Percentiles rank a stretch among this genome's conserved stretches.
phyloP scores from a whole-genome alignment of 2,888 invertebrate genomes.

The Halictus quadricinctus region DNA sequence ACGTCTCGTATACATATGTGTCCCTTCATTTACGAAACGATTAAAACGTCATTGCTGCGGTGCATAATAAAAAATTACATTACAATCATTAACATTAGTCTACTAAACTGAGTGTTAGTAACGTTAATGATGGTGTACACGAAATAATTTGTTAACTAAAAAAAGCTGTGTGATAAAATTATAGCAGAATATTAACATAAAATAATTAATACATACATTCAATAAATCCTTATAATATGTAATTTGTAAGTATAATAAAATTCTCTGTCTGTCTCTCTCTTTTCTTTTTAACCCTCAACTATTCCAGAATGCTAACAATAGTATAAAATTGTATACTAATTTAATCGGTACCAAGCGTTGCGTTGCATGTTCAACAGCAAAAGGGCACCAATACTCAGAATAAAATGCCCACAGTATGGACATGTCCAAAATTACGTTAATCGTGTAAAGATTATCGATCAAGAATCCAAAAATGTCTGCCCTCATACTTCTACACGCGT shows the following conservation, averaged over 20 bases:
- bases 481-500: neutral
- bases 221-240: neutral
- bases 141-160: neutral
- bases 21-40: neutral
- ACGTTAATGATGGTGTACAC: no score
- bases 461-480: conserved; percentile 1
- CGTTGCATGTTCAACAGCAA: neutral
- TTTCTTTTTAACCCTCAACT: no score
- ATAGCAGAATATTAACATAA: no score
- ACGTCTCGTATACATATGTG: neutral
- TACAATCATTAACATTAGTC: neutral
- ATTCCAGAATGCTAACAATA: neutral
- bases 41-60: neutral
- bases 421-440: neutral
- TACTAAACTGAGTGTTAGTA: neutral
- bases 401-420: neutral
- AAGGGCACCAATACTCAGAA: neutral
- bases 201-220: no score
- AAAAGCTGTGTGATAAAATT: neutral
- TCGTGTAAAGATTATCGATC: conserved; percentile 8
- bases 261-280: neutral
- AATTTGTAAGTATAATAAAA: neutral
- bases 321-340: neutral
- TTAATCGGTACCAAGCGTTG: neutral
- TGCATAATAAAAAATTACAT: neutral